Conservation (phyloP, 2,888 invertebrate genomes). For the Eutolmus rufibarbis region DNA sequence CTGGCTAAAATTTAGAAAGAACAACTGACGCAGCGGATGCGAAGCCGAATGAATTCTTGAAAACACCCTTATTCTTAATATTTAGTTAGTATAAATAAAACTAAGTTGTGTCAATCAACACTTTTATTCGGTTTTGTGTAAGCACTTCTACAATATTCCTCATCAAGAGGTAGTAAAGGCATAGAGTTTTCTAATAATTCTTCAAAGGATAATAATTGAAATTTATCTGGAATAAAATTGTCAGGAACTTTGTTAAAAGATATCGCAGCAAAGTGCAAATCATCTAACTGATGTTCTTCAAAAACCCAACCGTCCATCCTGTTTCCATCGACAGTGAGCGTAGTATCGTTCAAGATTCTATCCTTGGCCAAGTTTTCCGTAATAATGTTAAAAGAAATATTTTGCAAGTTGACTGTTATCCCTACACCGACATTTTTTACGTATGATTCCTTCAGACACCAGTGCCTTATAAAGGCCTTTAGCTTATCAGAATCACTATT, state of each 20-base stretch:
- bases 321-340: conserved; percentile 68
- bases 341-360: conserved; percentile 69
- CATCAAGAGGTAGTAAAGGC: conserved; percentile 65
- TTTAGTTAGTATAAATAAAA: neutral
- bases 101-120: neutral
- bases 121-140: conserved; percentile 66
- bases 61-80: too few relatives aligned
- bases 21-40: too few relatives aligned
- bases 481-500: conserved; percentile 72
- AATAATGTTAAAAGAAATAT: conserved; percentile 77
- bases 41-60: too few relatives aligned
- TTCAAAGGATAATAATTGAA: conserved; percentile 67
- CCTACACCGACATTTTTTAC: conserved; percentile 91
- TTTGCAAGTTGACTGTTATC: conserved; percentile 77
- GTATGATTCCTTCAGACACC: conserved; percentile 95
- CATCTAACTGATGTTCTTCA: conserved; percentile 81
- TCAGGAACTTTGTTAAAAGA: conserved; percentile 64
- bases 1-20: too few relatives aligned
- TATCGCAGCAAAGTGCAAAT: conserved; percentile 80
- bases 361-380: conserved; percentile 65
- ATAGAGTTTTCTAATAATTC: conserved; percentile 68
- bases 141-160: conserved; percentile 67
- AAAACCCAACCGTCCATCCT: conserved; percentile 75
- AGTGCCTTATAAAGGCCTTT: conserved; percentile 83
- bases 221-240: conserved; percentile 54